Evolutionary conservation across 2,888 invertebrate species (phyloP).

Genomic region (Agonopterix arenella): DNA sequence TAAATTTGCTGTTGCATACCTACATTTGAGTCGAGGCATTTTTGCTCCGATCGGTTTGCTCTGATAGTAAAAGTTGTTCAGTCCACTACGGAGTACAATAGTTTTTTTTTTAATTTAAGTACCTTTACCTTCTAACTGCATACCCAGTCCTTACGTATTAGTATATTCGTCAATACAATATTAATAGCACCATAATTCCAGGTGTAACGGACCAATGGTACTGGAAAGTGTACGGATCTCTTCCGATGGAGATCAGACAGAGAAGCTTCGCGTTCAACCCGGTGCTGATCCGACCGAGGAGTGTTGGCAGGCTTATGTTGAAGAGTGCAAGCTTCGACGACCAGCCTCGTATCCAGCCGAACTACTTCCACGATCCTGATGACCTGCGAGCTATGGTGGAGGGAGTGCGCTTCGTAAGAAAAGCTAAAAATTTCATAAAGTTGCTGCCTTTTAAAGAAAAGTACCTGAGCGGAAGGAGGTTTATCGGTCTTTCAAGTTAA

Average conservation of each 20-base stretch:
- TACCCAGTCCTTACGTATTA: neutral
- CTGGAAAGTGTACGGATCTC: slow-evolving; percentile 69
- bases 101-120: too few relatives aligned
- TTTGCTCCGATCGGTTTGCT: too few relatives aligned
- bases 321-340: slow-evolving; percentile 83
- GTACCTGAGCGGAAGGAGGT: too few relatives aligned
- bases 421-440: neutral
- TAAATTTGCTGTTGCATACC: too few relatives aligned
- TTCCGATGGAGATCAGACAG: slow-evolving; percentile 46
- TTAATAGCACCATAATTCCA: slow-evolving; percentile 24
- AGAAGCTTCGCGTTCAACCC: slow-evolving; percentile 84
- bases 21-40: too few relatives aligned
- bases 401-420: slow-evolving; percentile 82
- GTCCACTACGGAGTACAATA: too few relatives aligned
- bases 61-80: too few relatives aligned
- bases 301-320: slow-evolving; percentile 83
- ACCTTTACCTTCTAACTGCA: too few relatives aligned
- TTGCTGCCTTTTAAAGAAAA: neutral
- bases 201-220: slow-evolving; percentile 78
- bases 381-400: slow-evolving; percentile 86
- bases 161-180: slow-evolving; percentile 3
- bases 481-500: too few relatives aligned
- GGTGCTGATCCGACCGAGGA: slow-evolving; percentile 84
- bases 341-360: slow-evolving; percentile 87
- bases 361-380: slow-evolving; percentile 85